phyloP scores from a whole-genome alignment of 2,113 vertebrate genomes.

The Centropus bengalensis region DNA sequence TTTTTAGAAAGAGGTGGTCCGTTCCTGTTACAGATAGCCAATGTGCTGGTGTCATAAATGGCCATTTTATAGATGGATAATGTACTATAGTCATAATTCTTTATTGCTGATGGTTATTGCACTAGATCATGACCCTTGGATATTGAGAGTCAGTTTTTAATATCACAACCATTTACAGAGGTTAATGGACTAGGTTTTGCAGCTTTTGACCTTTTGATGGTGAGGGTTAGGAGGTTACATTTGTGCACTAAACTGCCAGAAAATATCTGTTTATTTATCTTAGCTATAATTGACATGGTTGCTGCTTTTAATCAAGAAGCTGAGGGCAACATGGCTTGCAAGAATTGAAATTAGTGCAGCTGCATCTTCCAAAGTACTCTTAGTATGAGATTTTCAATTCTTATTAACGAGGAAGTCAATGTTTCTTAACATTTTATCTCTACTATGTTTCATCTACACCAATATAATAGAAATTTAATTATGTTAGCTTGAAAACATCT shows the following conservation, averaged over 20 bases:
- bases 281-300: slow-evolving; percentile 21
- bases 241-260: slow-evolving; percentile 71
- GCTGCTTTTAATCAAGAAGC: slow-evolving; percentile 46
- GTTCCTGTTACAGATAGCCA: slow-evolving; percentile 61
- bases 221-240: slow-evolving; percentile 75
- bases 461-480: slow-evolving; percentile 38
- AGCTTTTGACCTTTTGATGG: slow-evolving; percentile 80
- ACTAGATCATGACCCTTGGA: slow-evolving; percentile 80
- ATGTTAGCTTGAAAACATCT: slow-evolving; percentile 38
- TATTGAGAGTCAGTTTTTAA: slow-evolving; percentile 86
- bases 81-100: slow-evolving; percentile 81
- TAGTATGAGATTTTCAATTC: slow-evolving; percentile 24
- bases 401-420: slow-evolving; percentile 23
- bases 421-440: slow-evolving; percentile 34
- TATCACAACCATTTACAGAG: slow-evolving; percentile 83
- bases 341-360: background rate
- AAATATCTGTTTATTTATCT: slow-evolving; percentile 79
- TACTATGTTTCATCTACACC: slow-evolving; percentile 41
- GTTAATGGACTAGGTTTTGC: slow-evolving; percentile 84
- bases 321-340: background rate
- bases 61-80: slow-evolving; percentile 84
- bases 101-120: slow-evolving; percentile 84
- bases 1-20: slow-evolving; percentile 66
- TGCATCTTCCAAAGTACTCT: background rate
- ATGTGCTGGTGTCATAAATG: slow-evolving; percentile 75